A percentile compares a stretch with the other conserved stretches of the same genome.
Evolutionary conservation across 2,797 vertebrate genomes (phyloP).

Genomic region (Chromobotia macracanthus): DNA sequence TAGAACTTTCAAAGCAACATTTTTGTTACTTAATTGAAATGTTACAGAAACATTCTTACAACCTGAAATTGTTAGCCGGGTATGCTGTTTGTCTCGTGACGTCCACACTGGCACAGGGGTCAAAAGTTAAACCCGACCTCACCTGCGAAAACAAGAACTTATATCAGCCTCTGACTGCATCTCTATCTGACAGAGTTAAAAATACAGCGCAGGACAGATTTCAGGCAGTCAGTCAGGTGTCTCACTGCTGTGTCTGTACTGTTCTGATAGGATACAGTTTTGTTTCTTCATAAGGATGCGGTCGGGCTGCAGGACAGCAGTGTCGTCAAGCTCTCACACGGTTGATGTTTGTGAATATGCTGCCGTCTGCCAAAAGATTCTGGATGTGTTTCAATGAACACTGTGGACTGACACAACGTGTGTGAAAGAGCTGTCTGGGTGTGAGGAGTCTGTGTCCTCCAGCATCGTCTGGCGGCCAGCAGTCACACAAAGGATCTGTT

Average conservation of each 20-base stretch:
- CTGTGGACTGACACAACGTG: background rate
- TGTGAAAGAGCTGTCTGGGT: background rate
- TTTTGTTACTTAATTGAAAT: too few relatives aligned
- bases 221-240: constrained; percentile 1
- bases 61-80: too few relatives aligned
- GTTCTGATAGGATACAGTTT: background rate
- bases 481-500: background rate
- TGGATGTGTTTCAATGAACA: background rate
- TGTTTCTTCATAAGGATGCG: background rate
- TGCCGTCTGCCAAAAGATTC: background rate
- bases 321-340: background rate
- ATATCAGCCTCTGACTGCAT: background rate
- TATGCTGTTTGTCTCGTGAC: too few relatives aligned
- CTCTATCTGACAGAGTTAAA: background rate
- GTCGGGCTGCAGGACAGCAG: background rate
- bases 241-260: background rate
- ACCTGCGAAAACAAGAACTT: background rate
- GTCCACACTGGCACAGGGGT: too few relatives aligned
- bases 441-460: background rate
- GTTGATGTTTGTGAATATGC: constrained; percentile 7
- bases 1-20: too few relatives aligned
- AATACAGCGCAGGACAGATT: background rate
- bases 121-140: background rate
- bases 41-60: too few relatives aligned
- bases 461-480: too few relatives aligned